These are phyloP conservation scores for Trichogramma dendrolimi DNA, from an alignment of 2,888 invertebrate genomes.

Conservation along the genomic window DNA sequence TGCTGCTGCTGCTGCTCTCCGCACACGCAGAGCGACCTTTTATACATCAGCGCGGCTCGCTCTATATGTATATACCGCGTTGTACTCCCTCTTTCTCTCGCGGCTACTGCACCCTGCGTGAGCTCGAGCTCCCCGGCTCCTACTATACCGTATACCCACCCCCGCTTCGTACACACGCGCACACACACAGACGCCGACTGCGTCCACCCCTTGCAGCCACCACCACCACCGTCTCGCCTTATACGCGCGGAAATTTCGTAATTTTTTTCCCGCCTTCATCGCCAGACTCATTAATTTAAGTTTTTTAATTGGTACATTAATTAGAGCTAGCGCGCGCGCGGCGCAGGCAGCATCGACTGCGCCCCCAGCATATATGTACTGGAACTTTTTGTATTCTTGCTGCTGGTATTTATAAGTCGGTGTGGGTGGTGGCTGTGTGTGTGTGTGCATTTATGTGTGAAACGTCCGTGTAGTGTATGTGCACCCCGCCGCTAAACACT, in stretches of 20 bases:
- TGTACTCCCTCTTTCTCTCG: background rate
- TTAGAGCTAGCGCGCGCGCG: slow-evolving; percentile 14
- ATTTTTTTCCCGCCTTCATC: slow-evolving; percentile 25
- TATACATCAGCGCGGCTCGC: slow-evolving; percentile 23
- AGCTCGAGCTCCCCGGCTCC: no score
- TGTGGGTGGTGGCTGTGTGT: no score
- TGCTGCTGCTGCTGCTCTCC: no score
- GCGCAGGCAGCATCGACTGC: background rate
- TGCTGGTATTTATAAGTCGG: no score
- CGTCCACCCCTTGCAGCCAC: background rate
- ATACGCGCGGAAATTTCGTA: slow-evolving; percentile 24
- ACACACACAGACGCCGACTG: no score
- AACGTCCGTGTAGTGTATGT: no score
- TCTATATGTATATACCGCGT: background rate
- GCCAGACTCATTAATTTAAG: slow-evolving; percentile 28
- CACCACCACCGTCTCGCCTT: background rate
- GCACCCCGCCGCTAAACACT: no score
- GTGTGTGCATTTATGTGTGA: no score
- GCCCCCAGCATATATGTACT: slow-evolving; percentile 15
- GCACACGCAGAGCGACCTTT: slow-evolving; percentile 24
- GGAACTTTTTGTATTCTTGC: slow-evolving; percentile 22
- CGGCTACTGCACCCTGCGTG: background rate
- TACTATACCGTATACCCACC: no score
- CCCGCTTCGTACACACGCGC: no score
- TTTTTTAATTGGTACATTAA: slow-evolving; percentile 31